Evolutionary conservation across 2,888 invertebrate species (phyloP).

Genomic region (Achlya flavicornis): DNA sequence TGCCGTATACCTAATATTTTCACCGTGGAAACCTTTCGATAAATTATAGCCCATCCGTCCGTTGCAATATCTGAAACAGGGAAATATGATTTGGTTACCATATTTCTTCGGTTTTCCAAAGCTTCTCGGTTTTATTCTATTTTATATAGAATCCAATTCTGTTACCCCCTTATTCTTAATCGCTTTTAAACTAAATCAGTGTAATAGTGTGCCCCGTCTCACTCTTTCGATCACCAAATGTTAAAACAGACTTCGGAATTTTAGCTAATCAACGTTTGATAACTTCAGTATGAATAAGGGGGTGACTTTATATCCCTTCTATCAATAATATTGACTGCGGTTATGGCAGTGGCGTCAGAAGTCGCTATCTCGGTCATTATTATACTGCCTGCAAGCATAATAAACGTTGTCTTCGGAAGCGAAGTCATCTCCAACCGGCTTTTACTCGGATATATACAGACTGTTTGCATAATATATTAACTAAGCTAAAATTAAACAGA

Average conservation of each 20-base stretch:
- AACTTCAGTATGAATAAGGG: no score
- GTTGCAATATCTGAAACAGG: background rate
- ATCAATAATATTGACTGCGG: slow-evolving; percentile 29
- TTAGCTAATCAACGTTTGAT: no score
- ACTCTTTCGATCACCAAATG: no score
- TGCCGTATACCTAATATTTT: background rate
- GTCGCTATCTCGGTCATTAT: slow-evolving; percentile 45
- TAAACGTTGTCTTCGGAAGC: slow-evolving; percentile 31
- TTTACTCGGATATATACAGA: slow-evolving; percentile 5
- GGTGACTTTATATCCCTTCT: background rate
- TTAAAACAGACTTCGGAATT: no score
- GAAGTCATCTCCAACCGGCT: slow-evolving; percentile 10
- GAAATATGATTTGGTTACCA: background rate
- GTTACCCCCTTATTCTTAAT: no score
- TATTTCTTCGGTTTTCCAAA: background rate
- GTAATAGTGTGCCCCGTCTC: no score
- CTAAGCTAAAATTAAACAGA: slow-evolving; percentile 4
- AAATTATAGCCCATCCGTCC: background rate
- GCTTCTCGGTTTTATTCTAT: background rate
- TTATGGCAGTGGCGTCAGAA: slow-evolving; percentile 29
- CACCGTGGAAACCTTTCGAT: slow-evolving; percentile 1
- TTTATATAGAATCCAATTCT: background rate
- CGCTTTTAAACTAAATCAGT: no score
- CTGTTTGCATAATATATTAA: slow-evolving; percentile 13
- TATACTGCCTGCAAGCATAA: slow-evolving; percentile 30